phyloP scores from a whole-genome alignment of 2,888 invertebrate species.

The Actias luna region DNA sequence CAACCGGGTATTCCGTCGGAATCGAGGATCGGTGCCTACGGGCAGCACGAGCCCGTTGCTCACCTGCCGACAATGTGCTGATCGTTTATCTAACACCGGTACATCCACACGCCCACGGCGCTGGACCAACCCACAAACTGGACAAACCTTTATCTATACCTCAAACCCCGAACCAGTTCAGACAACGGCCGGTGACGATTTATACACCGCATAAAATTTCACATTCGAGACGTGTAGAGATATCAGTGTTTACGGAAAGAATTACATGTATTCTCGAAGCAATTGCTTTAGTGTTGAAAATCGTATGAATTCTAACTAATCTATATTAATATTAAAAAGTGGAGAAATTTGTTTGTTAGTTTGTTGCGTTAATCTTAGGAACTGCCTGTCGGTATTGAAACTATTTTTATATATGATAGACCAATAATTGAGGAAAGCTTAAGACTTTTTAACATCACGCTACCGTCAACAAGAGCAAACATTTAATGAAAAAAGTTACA shows the following conservation, averaged over 20 bases:
- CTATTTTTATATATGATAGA: no score
- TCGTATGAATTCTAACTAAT: no score
- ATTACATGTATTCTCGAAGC: not conserved
- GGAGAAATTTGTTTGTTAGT: no score
- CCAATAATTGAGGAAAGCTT: no score
- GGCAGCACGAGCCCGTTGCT: constrained; percentile 45
- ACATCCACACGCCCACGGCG: constrained; percentile 31
- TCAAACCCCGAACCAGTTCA: constrained; percentile 8
- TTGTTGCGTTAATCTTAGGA: no score
- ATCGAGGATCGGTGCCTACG: constrained; percentile 46
- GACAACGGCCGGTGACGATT: constrained; percentile 3
- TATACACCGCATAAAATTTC: not conserved
- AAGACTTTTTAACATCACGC: no score
- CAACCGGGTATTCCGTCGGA: constrained; percentile 32
- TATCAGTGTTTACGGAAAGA: not conserved
- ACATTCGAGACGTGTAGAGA: not conserved
- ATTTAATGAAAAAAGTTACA: no score
- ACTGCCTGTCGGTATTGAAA: no score
- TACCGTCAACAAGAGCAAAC: no score
- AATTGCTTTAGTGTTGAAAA: no score
- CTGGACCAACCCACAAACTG: not conserved
- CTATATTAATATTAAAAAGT: no score
- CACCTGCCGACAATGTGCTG: constrained; percentile 38
- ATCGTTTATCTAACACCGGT: constrained; percentile 43
- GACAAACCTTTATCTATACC: constrained; percentile 15